These are phyloP conservation scores for Caretta caretta DNA, from an alignment of 2,113 vertebrate species.

Conservation along the genomic window DNA sequence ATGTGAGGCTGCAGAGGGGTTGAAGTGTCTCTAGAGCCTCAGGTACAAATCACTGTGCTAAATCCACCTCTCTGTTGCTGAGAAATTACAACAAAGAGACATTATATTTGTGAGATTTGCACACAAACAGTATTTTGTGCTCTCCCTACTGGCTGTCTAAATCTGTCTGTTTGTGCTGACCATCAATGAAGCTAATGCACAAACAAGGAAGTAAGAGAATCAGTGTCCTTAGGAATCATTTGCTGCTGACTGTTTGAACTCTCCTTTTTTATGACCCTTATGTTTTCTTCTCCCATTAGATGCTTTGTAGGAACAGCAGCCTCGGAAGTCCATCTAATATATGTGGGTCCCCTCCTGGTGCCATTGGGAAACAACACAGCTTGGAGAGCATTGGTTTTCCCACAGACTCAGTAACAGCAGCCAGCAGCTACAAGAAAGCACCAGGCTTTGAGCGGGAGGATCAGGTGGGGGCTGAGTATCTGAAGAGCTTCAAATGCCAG, in stretches of 20 bases:
- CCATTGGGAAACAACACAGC: slow-evolving; percentile 81
- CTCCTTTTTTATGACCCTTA: neutral
- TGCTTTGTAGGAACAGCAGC: slow-evolving; percentile 85
- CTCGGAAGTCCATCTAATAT: slow-evolving; percentile 84
- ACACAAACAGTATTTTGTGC: neutral
- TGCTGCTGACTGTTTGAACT: neutral
- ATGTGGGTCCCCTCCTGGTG: slow-evolving; percentile 84
- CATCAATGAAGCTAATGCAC: neutral
- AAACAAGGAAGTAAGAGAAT: neutral
- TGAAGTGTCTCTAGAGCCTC: neutral
- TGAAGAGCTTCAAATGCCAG: slow-evolving; percentile 87
- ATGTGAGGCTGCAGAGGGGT: neutral
- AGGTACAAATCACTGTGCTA: neutral
- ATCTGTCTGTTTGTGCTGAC: slow-evolving; percentile 23
- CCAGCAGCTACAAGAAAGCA: slow-evolving; percentile 92
- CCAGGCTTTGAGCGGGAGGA: slow-evolving; percentile 98
- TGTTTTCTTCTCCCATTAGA: slow-evolving; percentile 72
- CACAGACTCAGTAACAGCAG: slow-evolving; percentile 83
- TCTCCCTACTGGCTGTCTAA: neutral
- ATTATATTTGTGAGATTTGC: neutral
- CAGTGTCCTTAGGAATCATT: neutral
- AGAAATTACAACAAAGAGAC: neutral
- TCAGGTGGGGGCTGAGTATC: slow-evolving; percentile 89
- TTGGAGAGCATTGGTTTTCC: slow-evolving; percentile 85
- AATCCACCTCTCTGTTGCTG: neutral